phyloP scores from a whole-genome alignment of 2,888 invertebrate genomes.

The Icerya purchasi region DNA sequence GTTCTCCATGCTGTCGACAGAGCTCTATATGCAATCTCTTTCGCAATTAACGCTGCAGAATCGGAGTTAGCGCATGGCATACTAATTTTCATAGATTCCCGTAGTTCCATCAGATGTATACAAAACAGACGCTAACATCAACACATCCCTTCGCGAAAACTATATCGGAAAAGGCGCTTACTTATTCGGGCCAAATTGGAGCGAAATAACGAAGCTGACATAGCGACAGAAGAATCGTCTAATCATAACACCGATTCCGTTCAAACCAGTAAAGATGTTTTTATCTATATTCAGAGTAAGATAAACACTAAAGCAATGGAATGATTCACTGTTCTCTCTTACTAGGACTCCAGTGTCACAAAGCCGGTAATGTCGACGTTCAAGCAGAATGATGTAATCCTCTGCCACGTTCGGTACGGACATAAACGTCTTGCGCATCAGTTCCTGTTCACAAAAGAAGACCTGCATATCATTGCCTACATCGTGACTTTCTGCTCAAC shows the following conservation, averaged over 20 bases:
- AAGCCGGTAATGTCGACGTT: neutral
- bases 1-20: too few relatives aligned
- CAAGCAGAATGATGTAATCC: neutral
- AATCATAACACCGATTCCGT: neutral
- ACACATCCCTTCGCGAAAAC: too few relatives aligned
- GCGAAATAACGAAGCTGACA: neutral
- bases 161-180: too few relatives aligned
- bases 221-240: neutral
- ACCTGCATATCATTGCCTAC: neutral
- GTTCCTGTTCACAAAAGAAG: neutral
- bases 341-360: neutral
- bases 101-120: too few relatives aligned
- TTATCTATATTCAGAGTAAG: neutral
- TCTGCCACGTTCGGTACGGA: neutral
- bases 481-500: neutral
- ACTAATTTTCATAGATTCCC: too few relatives aligned
- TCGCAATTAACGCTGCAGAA: too few relatives aligned
- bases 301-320: neutral
- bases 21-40: too few relatives aligned
- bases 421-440: neutral
- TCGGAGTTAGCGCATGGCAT: too few relatives aligned
- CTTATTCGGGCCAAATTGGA: too few relatives aligned
- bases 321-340: neutral
- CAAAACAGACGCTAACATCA: too few relatives aligned
- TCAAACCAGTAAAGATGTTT: neutral